Evolutionary conservation across 2,797 vertebrate genomes (phyloP), one percentile per base, ranked within the genome.

Genomic region (Liparis tanakae): DNA sequence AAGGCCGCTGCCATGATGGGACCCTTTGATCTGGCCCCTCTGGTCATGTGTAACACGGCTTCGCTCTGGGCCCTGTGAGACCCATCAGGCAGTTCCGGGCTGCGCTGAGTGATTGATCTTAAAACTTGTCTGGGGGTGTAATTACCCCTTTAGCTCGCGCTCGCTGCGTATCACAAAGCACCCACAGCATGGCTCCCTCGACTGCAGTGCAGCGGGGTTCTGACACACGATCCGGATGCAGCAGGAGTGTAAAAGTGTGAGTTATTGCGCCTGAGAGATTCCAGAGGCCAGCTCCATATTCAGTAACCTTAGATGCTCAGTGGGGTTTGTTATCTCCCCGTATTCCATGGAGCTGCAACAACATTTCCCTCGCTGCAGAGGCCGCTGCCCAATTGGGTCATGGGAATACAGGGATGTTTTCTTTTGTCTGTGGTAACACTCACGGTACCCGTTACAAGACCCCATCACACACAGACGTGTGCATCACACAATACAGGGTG

Each of bases 21-120:
- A 46, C 62, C 64, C 79, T 90, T 93, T 93, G 88, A 91, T 91
- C 84, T 72, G 76, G 65, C 72, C 74, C 82, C 79, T 85, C 78
- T 80, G 82, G 84, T 81, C 81, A 81, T 85, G 85, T 79, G 72
- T 70, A 81, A 84, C 75, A 70, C 50, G 51, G 72, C 81, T 86
- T 89, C 68, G 41, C 88, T 82, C 61, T 5, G 20, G 76, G 78
- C 76, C 89, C 70, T 82, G 0, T 61, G 86, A 85, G 88, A 84
- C 72, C 60, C 72, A 65, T 77, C 72, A 20, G 70, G 67, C 86
- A 54, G 59, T 68, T 79, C 83, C 77, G 80, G 91, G 44, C 85
- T 66, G 74, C 4, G 61, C 78, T 66, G 83, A 61, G 22, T 30
- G 59, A 90, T 79, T 88, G 87, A 91, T 90, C 82, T 88, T 76